Conservation (phyloP, 2,888 invertebrate species). For the Apotomis turbidana region DNA sequence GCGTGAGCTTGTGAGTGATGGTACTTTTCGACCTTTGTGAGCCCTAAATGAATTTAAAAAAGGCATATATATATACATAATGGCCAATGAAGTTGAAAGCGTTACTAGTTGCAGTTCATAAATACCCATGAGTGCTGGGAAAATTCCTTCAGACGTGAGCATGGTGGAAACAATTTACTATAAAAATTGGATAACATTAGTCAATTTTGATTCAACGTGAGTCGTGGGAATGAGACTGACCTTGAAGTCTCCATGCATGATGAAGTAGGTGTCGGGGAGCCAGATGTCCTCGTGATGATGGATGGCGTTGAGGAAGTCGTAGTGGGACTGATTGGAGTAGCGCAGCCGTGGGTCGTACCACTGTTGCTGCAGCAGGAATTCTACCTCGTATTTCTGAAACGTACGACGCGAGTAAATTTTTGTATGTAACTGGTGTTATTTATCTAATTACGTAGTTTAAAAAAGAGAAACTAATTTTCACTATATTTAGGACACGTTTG, state of each 20-base stretch:
- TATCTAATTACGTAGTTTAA: neutral
- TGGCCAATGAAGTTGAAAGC: slow-evolving; percentile 61
- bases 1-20: slow-evolving; percentile 32
- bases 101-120: slow-evolving; percentile 66
- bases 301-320: slow-evolving; percentile 95
- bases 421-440: neutral
- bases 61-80: slow-evolving; percentile 61
- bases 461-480: neutral
- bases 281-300: slow-evolving; percentile 96
- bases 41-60: slow-evolving; percentile 53
- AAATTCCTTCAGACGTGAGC: slow-evolving; percentile 73
- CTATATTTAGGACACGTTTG: no score
- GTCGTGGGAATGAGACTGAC: slow-evolving; percentile 53
- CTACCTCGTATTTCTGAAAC: slow-evolving; percentile 97
- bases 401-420: slow-evolving; percentile 27
- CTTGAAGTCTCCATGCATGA: slow-evolving; percentile 98
- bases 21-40: slow-evolving; percentile 37
- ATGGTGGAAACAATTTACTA: slow-evolving; percentile 67
- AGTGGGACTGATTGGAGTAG: slow-evolving; percentile 94
- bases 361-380: slow-evolving; percentile 96
- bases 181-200: slow-evolving; percentile 38
- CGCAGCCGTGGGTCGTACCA: slow-evolving; percentile 96
- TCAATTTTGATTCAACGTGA: slow-evolving; percentile 18
- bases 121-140: slow-evolving; percentile 74
- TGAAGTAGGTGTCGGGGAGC: slow-evolving; percentile 97